A percentile compares a stretch with the other conserved stretches of the same genome.
Conservation (phyloP, 2,797 vertebrate genomes). For the Aeoliscus strigatus region DNA sequence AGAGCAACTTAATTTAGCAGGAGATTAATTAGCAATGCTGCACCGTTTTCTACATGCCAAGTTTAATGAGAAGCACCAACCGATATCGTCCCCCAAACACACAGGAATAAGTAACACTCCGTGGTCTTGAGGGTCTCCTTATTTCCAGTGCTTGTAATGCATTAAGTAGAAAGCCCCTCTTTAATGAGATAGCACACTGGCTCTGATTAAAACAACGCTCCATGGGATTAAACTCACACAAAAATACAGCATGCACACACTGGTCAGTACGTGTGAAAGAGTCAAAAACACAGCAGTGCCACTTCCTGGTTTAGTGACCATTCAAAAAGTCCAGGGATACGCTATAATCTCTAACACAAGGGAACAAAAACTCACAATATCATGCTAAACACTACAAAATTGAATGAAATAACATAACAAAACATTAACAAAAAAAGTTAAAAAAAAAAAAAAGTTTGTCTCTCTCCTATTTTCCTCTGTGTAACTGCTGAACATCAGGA, state of each 20-base stretch:
- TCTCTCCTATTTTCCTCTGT: constrained; percentile 10
- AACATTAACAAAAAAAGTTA: constrained; percentile 46
- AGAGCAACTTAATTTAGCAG: constrained; percentile 2
- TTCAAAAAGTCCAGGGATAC: constrained; percentile 47
- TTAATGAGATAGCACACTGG: constrained; percentile 46
- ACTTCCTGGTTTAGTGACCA: constrained; percentile 50
- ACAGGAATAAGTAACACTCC: constrained; percentile 49
- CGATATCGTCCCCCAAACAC: constrained; percentile 36
- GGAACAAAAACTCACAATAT: no score
- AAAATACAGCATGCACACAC: constrained; percentile 1
- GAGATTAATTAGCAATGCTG: constrained; percentile 8
- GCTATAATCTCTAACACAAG: no score
- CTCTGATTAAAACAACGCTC: constrained; percentile 45
- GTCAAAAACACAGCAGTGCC: constrained; percentile 26
- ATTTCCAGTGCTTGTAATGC: constrained; percentile 48
- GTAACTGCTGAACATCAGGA: constrained; percentile 34
- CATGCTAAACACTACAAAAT: no score
- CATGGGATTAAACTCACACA: constrained; percentile 1
- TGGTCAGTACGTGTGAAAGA: constrained; percentile 5
- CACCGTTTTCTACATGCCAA: neutral
- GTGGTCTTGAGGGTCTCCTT: constrained; percentile 45
- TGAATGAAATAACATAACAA: no score
- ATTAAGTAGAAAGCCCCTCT: constrained; percentile 47
- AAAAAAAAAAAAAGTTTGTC: no score
- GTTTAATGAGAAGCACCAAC: constrained; percentile 1